These are phyloP conservation scores for Hypanus sabinus DNA, from an alignment of 2,113 vertebrate species.

Conservation along the genomic window DNA sequence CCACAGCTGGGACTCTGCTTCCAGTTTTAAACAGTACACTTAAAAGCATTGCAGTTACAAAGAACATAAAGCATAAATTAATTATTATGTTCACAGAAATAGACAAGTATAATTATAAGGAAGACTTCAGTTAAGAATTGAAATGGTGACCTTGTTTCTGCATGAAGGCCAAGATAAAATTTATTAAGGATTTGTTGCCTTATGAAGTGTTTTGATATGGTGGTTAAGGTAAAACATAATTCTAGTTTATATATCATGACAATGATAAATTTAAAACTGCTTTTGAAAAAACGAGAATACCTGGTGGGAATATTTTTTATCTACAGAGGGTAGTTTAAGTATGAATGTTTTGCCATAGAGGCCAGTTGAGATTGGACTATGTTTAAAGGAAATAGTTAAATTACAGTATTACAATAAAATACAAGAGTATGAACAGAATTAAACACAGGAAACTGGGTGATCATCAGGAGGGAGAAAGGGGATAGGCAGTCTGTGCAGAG, in stretches of 20 bases:
- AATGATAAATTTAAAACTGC: not conserved
- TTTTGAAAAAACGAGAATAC: not conserved
- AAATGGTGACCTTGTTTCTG: not conserved
- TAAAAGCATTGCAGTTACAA: not conserved
- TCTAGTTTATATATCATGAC: not conserved
- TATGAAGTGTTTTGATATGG: not conserved
- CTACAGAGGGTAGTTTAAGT: not conserved
- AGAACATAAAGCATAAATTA: not conserved
- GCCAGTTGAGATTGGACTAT: not conserved
- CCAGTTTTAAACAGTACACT: not conserved
- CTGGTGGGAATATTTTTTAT: not conserved
- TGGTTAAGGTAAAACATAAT: not conserved
- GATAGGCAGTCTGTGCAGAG: no score
- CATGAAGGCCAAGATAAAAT: not conserved
- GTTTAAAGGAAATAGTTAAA: not conserved
- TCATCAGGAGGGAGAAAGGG: no score
- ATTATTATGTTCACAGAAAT: not conserved
- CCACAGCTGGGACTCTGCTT: not conserved
- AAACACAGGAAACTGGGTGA: no score
- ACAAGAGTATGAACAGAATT: not conserved
- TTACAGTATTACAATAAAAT: not conserved
- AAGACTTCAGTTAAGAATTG: not conserved
- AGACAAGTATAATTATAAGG: not conserved
- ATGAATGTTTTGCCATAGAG: not conserved
- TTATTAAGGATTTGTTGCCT: not conserved